Percentiles rank a stretch among this genome's conserved stretches.
phyloP scores from a whole-genome alignment of 2,888 invertebrate genomes.

The Idaea straminata region DNA sequence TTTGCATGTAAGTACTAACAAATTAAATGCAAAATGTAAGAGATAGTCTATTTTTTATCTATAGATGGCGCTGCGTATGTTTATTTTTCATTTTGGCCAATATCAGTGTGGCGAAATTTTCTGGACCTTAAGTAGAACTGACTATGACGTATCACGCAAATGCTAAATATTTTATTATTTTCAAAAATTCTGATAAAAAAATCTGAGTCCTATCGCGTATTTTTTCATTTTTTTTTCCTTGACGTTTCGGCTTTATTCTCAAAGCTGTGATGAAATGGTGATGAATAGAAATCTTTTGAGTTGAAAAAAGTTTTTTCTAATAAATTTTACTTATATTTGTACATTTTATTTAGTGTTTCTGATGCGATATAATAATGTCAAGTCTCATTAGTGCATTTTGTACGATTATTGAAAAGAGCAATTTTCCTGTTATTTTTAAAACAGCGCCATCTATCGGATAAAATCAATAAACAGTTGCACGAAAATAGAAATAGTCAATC shows the following conservation, averaged over 20 bases:
- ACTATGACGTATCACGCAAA: too few species aligned
- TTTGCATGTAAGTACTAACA: constrained; percentile 4
- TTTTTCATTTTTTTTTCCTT: too few species aligned
- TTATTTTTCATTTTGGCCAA: not conserved
- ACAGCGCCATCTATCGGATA: constrained; percentile 15
- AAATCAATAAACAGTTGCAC: constrained; percentile 5
- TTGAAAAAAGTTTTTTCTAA: too few species aligned
- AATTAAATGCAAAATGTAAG: constrained; percentile 18
- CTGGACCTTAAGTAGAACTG: not conserved
- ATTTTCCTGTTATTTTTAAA: constrained; percentile 20
- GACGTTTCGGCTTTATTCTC: too few species aligned
- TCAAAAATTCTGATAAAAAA: too few species aligned
- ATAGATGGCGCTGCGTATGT: not conserved
- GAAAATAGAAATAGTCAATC: constrained; percentile 46
- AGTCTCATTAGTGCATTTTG: not conserved
- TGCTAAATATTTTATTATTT: too few species aligned
- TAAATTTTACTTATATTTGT: too few species aligned
- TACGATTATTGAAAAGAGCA: not conserved
- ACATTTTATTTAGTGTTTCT: too few species aligned
- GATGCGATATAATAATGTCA: not conserved
- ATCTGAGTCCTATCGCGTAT: too few species aligned
- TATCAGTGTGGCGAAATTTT: not conserved
- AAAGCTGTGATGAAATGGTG: too few species aligned
- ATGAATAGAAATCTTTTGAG: too few species aligned
- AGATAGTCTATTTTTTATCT: not conserved